Evolutionary conservation across 2,888 invertebrate species (phyloP).

Genomic region (Plebejus argus): DNA sequence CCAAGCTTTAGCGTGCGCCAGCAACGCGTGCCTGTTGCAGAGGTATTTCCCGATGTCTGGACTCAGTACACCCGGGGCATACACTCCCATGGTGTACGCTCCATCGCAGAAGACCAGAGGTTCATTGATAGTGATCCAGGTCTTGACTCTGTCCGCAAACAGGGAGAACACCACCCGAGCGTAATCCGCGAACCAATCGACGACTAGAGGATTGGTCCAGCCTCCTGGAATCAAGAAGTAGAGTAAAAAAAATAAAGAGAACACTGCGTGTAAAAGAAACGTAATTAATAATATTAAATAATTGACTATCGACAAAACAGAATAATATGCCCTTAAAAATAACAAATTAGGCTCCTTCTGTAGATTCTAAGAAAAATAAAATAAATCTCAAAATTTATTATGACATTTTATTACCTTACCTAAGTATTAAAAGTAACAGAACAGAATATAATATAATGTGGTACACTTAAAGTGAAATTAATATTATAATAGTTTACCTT

Average conservation of each 20-base stretch:
- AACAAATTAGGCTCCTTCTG: too few species aligned
- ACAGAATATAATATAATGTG: too few species aligned
- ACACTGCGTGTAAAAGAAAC: background rate
- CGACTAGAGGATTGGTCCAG: constrained; percentile 83
- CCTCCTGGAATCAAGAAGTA: constrained; percentile 68
- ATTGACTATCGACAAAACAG: too few species aligned
- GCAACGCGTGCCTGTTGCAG: constrained; percentile 82
- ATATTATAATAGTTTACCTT: too few species aligned
- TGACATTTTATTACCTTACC: background rate
- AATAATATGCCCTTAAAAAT: too few species aligned
- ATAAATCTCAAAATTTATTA: too few species aligned
- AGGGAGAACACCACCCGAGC: constrained; percentile 77
- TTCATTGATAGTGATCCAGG: constrained; percentile 89
- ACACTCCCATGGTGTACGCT: constrained; percentile 60
- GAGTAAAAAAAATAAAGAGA: background rate
- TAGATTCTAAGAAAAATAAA: too few species aligned
- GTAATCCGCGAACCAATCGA: constrained; percentile 82
- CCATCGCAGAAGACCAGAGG: constrained; percentile 71
- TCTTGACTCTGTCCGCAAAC: constrained; percentile 82
- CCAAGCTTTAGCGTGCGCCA: constrained; percentile 83
- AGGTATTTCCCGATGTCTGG: constrained; percentile 77
- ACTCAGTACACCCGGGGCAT: constrained; percentile 55
- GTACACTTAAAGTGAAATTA: too few species aligned
- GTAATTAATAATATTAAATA: too few species aligned
- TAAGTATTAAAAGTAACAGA: too few species aligned